Percentiles rank a stretch among this genome's conserved stretches.
Evolutionary conservation across 2,113 vertebrate species (phyloP).

Genomic region (Aleadryas rufinucha): DNA sequence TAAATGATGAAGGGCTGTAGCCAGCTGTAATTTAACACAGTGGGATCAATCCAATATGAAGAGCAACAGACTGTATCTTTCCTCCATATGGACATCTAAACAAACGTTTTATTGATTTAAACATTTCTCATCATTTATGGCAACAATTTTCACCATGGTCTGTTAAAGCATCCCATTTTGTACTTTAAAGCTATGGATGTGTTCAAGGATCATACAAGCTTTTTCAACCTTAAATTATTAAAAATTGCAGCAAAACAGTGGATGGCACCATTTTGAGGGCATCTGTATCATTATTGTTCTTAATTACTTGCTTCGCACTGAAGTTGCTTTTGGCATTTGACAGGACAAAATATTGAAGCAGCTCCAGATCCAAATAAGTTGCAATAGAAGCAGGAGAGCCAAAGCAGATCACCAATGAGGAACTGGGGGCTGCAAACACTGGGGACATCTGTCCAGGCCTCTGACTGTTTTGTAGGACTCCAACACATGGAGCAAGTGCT

Average conservation of each 20-base stretch:
- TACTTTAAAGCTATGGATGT: neutral
- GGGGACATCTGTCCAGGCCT: neutral
- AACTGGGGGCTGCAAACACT: neutral
- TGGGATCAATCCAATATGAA: slow-evolving; percentile 14
- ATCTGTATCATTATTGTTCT: neutral
- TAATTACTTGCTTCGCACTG: neutral
- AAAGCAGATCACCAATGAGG: fast-evolving
- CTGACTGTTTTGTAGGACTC: neutral
- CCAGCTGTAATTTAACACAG: slow-evolving; percentile 28
- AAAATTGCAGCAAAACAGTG: neutral
- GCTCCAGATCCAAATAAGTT: neutral
- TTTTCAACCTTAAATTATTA: neutral
- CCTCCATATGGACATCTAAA: slow-evolving; percentile 20
- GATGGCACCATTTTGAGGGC: neutral
- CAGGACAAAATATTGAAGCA: neutral
- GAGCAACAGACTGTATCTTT: slow-evolving; percentile 40
- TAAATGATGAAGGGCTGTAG: neutral
- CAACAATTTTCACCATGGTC: neutral
- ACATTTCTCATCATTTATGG: slow-evolving; percentile 44
- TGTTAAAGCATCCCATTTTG: neutral
- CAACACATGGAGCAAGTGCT: neutral
- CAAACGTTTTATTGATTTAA: slow-evolving; percentile 53
- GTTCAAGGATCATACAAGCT: neutral
- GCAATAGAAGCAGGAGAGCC: neutral
- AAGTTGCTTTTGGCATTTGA: neutral